These are phyloP conservation scores for Zoanthus sociatus DNA, from an alignment of 92 coral and sea anemone genomes.

Conservation along the genomic window DNA sequence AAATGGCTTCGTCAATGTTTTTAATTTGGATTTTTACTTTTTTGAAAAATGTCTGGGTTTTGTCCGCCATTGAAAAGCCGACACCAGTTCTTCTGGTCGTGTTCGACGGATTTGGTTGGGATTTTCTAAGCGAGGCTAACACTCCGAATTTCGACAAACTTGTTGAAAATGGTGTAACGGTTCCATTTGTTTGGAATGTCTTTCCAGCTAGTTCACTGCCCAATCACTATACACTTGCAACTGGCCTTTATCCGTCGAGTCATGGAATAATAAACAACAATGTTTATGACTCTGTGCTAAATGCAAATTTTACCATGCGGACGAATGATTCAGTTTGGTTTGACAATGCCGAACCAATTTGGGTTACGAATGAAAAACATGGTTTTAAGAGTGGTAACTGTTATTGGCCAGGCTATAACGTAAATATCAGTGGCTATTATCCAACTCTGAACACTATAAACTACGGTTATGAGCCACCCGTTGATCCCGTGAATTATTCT, in stretches of 20 bases:
- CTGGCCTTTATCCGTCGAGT: slow-evolving; percentile 88
- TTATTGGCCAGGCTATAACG: slow-evolving; percentile 86
- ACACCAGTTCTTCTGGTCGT: slow-evolving; percentile 72
- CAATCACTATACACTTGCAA: slow-evolving; percentile 89
- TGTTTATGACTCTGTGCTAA: slow-evolving; percentile 75
- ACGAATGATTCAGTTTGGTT: slow-evolving; percentile 79
- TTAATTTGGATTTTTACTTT: too few species aligned
- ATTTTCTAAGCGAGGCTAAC: slow-evolving; percentile 73
- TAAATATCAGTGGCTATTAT: slow-evolving; percentile 53
- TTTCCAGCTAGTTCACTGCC: slow-evolving; percentile 91
- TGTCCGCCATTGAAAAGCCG: too few species aligned
- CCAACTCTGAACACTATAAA: slow-evolving; percentile 57
- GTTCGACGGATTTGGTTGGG: slow-evolving; percentile 93
- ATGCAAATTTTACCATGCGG: slow-evolving; percentile 62
- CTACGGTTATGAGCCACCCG: slow-evolving; percentile 53
- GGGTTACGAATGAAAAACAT: slow-evolving; percentile 89
- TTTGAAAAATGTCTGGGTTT: too few species aligned
- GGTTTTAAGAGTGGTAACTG: slow-evolving; percentile 75
- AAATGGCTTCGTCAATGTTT: too few species aligned
- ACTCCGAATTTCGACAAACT: slow-evolving; percentile 63
- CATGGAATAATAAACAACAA: slow-evolving; percentile 82
- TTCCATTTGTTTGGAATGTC: slow-evolving; percentile 78
- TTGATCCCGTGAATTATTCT: slow-evolving; percentile 22
- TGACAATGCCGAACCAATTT: slow-evolving; percentile 82
- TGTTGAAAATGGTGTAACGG: slow-evolving; percentile 70